Evolutionary conservation across 2,797 vertebrate genomes (phyloP), one percentile per base, ranked within the genome.

Genomic region (Fistularia tabacaria): DNA sequence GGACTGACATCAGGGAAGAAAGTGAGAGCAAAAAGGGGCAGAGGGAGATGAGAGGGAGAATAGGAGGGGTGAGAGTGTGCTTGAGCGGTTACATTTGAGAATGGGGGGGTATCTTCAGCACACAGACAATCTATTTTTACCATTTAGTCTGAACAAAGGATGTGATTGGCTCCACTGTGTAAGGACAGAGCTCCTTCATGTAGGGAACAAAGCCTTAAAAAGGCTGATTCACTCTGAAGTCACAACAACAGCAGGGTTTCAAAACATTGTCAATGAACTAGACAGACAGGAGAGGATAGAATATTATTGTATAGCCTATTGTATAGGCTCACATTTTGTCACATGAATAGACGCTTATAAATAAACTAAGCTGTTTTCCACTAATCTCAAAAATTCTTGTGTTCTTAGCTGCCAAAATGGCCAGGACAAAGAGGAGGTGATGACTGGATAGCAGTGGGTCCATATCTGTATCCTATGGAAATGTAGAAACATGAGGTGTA

Each of bases 101-200:
- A 15, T 7, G 12, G 50, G 69, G 66, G 79, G 64, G 74, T 53
- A 74, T 78, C 76, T 81, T 82, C 77, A 77, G 80, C 84, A 76
- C 74, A 69, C 66, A 81, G 74, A 76, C 85, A 83, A 85, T 88
- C 86, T 90, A 86, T 87, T 89, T 90, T 89, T 90, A 89, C 85
- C 84, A 86, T 86, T 89, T 87, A 88, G 84, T 77, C 71, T 68
- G 79, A 86, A 85, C 78, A 87, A 86, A 87, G 82, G 77, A 78
- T 65, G 74, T 86, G 84, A 89, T 87, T 85, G 82, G 85, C 74
- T 83, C 73, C 54, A 48, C 74, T 66, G 70, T 75, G 67, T 76
- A 74, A 71, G 72, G 71, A 82, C 63, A 39, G 71, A 77, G 79
- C 79, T 80, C 67, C 75, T 78, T 73, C 78, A 80, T 67, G 69